A percentile compares a stretch with the other conserved stretches of the same genome.
phyloP scores from a whole-genome alignment of 2,113 vertebrate genomes.

The Recurvirostra avosetta region DNA sequence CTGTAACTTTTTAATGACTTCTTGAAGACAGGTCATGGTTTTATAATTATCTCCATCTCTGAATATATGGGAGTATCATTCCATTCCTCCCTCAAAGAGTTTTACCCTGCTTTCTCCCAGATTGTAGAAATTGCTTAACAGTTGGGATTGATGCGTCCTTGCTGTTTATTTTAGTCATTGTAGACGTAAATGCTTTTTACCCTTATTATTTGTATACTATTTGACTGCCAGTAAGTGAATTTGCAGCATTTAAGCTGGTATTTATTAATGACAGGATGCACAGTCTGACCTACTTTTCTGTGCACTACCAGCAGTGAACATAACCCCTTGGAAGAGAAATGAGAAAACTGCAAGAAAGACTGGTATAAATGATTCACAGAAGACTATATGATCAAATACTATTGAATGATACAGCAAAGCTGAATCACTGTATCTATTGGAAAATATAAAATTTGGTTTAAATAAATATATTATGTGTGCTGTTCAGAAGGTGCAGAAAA shows the following conservation, averaged over 20 bases:
- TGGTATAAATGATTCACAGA: not conserved
- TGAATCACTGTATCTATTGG: not conserved
- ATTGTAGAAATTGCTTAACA: not conserved
- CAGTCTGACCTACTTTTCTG: conserved; percentile 39
- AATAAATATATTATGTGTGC: not conserved
- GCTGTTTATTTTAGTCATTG: not conserved
- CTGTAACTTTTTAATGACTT: conserved; percentile 36
- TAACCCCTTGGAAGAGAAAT: not conserved
- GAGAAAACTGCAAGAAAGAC: not conserved
- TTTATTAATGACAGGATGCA: conserved; percentile 5
- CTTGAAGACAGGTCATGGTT: not conserved
- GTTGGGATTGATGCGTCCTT: not conserved
- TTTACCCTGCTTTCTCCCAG: not conserved
- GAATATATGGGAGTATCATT: not conserved
- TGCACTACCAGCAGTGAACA: not conserved
- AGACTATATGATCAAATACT: not conserved
- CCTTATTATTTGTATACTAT: not conserved
- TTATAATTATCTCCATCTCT: not conserved
- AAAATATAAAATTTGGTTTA: not conserved
- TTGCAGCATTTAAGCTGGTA: not conserved
- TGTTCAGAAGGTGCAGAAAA: not conserved
- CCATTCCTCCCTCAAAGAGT: not conserved
- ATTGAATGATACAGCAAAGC: not conserved
- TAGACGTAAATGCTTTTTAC: not conserved
- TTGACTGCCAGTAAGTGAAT: not conserved